Percentiles rank a stretch among this genome's conserved stretches.
These are phyloP conservation scores for Timema podura DNA, from an alignment of 2,888 invertebrate species.

Conservation along the genomic window DNA sequence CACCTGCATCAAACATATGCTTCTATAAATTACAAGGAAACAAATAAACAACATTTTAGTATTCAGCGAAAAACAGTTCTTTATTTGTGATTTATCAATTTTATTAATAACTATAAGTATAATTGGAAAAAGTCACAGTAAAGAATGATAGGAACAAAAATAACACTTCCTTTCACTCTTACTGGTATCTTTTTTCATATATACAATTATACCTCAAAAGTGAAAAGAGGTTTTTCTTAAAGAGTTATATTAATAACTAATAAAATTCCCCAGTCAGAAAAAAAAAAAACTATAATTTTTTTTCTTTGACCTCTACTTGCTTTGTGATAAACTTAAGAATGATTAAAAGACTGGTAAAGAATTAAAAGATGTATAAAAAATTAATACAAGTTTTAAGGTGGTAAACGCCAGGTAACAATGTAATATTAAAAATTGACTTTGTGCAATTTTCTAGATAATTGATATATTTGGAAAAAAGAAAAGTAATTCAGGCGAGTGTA, in stretches of 20 bases:
- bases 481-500: background rate
- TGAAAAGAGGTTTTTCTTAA: too few relatives aligned
- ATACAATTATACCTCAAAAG: too few relatives aligned
- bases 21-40: background rate
- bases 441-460: conserved; percentile 1
- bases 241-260: too few relatives aligned
- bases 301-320: background rate
- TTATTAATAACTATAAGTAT: background rate
- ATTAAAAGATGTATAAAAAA: background rate
- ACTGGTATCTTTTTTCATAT: too few relatives aligned
- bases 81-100: conserved; percentile 4
- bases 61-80: background rate
- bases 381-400: background rate
- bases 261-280: conserved; percentile 8
- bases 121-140: too few relatives aligned
- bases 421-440: background rate
- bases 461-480: background rate
- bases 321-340: background rate
- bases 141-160: too few relatives aligned
- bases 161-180: too few relatives aligned
- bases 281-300: background rate
- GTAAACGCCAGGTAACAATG: conserved; percentile 10
- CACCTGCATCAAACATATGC: too few relatives aligned
- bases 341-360: background rate
- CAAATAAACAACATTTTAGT: background rate